Conservation (phyloP, 1,140 invertebrate genomes). For the Rhopalosiphum padi region DNA sequence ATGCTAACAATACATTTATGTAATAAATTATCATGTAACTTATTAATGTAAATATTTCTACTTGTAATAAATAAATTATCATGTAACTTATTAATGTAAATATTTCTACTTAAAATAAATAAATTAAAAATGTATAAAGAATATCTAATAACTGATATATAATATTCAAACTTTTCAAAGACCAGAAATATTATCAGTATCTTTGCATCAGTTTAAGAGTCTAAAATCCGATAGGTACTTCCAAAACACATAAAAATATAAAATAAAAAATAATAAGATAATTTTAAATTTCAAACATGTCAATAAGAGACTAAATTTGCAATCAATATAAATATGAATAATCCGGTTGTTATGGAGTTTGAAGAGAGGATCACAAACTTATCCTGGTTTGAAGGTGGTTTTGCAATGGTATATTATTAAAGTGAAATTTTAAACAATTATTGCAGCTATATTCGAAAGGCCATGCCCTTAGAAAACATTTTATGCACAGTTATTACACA, state of each 20-base stretch:
- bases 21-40: neutral
- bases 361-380: neutral
- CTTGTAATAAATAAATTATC: neutral
- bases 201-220: neutral
- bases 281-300: neutral
- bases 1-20: neutral
- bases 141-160: neutral
- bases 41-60: neutral
- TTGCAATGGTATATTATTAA: neutral
- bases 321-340: neutral
- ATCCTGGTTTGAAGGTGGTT: neutral
- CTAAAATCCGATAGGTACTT: neutral
- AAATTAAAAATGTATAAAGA: neutral
- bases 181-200: too few species aligned
- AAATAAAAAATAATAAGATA: neutral
- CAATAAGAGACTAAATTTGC: neutral
- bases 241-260: neutral
- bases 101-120: neutral
- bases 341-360: neutral
- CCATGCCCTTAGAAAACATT: neutral
- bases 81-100: neutral
- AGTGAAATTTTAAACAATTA: neutral
- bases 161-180: too few species aligned
- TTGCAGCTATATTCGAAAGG: neutral
- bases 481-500: neutral